Conservation (phyloP, 2,113 vertebrate species). For the Erinaceus europaeus region DNA sequence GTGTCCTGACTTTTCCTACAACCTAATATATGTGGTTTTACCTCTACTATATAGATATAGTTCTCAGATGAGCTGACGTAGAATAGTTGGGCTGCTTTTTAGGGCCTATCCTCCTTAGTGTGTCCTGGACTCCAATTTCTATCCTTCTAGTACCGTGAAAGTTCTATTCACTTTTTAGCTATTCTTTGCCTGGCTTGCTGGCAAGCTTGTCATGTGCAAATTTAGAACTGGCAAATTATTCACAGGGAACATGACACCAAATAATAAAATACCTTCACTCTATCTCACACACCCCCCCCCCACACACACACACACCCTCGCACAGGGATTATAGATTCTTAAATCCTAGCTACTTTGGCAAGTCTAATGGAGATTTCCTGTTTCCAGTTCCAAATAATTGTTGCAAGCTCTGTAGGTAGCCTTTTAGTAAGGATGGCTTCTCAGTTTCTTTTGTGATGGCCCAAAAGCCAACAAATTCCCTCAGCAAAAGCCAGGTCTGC, state of each 20-base stretch:
- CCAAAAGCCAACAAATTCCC: background rate
- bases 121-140: background rate
- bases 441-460: background rate
- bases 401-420: no score
- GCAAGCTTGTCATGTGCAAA: background rate
- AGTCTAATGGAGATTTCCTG: background rate
- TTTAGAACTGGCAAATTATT: background rate
- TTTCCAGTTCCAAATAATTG: background rate
- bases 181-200: background rate
- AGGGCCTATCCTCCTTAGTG: background rate
- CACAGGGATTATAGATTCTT: background rate
- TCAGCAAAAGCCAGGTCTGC: background rate
- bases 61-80: background rate
- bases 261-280: background rate
- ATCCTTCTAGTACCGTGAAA: background rate
- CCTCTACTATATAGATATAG: background rate
- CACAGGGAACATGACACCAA: background rate
- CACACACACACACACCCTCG: no score
- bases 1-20: no score
- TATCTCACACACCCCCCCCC: background rate
- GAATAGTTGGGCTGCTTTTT: background rate
- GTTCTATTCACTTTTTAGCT: background rate
- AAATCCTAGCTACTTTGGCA: background rate
- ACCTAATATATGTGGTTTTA: no score
- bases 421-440: no score